Conservation (phyloP, 2,797 vertebrate genomes). For the Neopelma chrysocephalum region DNA sequence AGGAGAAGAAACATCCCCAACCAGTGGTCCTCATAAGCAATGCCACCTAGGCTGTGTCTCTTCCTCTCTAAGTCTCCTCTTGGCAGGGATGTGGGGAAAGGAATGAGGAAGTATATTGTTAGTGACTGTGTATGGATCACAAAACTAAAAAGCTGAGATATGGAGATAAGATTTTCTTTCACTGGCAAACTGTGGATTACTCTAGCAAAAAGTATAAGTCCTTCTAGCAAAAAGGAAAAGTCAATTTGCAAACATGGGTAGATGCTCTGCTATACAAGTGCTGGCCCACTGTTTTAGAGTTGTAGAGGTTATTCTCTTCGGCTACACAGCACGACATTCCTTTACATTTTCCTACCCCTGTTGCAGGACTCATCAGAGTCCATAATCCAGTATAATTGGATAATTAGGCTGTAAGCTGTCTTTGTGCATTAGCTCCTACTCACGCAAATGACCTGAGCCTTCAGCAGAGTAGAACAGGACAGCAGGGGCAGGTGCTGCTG, state of each 20-base stretch:
- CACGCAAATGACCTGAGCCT: neutral
- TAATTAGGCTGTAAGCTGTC: neutral
- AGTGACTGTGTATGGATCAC: accelerated
- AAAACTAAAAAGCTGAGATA: neutral
- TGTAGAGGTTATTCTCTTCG: neutral
- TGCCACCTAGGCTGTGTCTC: neutral
- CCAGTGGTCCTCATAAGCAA: neutral
- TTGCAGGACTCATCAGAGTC: neutral
- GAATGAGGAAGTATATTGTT: neutral
- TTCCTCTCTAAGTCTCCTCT: neutral
- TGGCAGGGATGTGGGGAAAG: neutral
- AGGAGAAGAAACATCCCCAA: neutral
- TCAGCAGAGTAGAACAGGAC: neutral
- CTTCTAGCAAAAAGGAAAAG: neutral
- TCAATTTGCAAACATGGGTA: neutral
- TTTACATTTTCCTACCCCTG: neutral
- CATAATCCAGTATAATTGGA: too few relatives aligned
- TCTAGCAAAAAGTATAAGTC: neutral
- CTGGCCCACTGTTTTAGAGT: neutral
- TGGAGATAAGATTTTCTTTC: neutral
- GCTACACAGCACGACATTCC: neutral
- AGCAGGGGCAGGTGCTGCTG: neutral
- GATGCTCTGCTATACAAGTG: neutral
- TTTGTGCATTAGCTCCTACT: neutral
- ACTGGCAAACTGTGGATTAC: neutral